Base-by-base conservation (phyloP, 1,140 invertebrate species). In the Cyclina sinensis region DNA sequence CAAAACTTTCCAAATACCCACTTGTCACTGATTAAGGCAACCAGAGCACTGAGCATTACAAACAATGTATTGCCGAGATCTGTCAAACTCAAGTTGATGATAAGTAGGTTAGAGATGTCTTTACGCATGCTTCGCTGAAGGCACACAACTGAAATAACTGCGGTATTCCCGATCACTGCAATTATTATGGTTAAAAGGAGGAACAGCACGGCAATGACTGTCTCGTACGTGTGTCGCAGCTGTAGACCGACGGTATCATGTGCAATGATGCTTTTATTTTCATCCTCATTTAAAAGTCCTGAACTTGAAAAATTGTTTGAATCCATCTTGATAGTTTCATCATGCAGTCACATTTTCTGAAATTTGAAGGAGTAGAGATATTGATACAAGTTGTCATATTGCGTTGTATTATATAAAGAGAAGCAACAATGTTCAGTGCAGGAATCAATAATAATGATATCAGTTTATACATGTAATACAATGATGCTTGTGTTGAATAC, bases 81-180 rank as follows among this genome's bases (percentile, higher is more conserved):
- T 0, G 94, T 94, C 0, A 95, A 76, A 54, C 92, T 88, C 21
- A 95, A 89, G 82, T 95, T 95, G 24, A 95, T 89, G 1, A 94
- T 90, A 57, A 95, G 94, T 4, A 93, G 39, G 68, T 94, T 95
- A 30, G 93, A 89, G 30, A 88, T 78, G 21, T 95, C 94, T 16
- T 94, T 92, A 4, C 88, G 79, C 21, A 94, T 89, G n/a, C 86
- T 73, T 30, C 68, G 80, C n/a, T 88, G 86, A 0, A 84, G 82
- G 12, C 73, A 78, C 12, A 94, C 88, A 16, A 94, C 92, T 5
- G 90, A 21, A 18, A 95, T 93, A 4, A 95, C 94, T 14, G 91
- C 68, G 1, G 91, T 48, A 68, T 95, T 95, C 18, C 95, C 94
- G 68, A 94, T 30, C 0, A 94, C 18, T 0, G 91, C 90, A n/a